These are phyloP conservation scores for Pseudopodoces humilis DNA, from an alignment of 2,113 vertebrate genomes.

Conservation along the genomic window DNA sequence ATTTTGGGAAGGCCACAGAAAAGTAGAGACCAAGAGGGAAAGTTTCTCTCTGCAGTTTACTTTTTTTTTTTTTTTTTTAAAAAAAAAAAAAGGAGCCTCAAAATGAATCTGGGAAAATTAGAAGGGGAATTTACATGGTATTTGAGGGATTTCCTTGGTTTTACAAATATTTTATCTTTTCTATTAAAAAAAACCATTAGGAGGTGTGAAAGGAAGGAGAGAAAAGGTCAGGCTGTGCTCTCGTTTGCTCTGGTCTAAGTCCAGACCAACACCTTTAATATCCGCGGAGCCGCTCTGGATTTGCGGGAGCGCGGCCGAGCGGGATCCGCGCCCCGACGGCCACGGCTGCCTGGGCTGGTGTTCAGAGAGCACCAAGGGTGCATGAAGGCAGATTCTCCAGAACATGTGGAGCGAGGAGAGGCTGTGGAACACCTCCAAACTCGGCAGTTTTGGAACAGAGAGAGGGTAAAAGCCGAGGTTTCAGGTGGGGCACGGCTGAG, in stretches of 20 bases:
- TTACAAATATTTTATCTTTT: constrained; percentile 58
- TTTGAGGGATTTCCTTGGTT: constrained; percentile 65
- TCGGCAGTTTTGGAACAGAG: accelerated
- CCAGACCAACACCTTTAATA: constrained; percentile 51
- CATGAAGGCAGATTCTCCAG: too few species aligned
- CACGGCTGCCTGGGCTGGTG: accelerated
- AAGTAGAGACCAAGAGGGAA: accelerated
- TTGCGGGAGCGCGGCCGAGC: not conserved
- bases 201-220: constrained; percentile 4
- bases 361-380: too few species aligned
- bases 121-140: constrained; percentile 57
- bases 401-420: too few species aligned
- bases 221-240: constrained; percentile 56
- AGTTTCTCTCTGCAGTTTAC: not conserved
- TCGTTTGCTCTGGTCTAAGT: constrained; percentile 57
- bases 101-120: constrained; percentile 48
- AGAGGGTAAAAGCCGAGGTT: accelerated
- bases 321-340: not conserved
- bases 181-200: constrained; percentile 50
- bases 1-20: accelerated
- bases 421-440: accelerated
- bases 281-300: not conserved
- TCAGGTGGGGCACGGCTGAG: accelerated
- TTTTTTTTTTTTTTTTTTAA: not conserved
- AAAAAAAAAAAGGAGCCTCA: not conserved